A percentile compares a stretch with the other conserved stretches of the same genome.
These are phyloP conservation scores for Brassicogethes aeneus DNA, from an alignment of 2,888 invertebrate genomes.

Conservation along the genomic window DNA sequence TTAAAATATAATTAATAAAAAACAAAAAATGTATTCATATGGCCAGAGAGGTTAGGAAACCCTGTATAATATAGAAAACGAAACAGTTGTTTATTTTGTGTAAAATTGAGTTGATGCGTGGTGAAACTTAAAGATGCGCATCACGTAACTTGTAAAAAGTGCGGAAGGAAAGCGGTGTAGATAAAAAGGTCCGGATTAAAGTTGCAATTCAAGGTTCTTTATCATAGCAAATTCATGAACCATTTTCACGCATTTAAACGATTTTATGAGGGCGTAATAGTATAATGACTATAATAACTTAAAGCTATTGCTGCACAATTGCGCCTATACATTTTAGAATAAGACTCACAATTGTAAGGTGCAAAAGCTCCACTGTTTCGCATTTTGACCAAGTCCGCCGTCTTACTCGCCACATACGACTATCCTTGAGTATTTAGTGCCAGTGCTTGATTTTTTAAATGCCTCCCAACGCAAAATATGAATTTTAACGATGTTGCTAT, in stretches of 20 bases:
- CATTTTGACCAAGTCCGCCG: neutral
- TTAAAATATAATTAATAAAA: too few relatives aligned
- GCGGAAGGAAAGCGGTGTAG: conserved; percentile 20
- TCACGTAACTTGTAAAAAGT: conserved; percentile 1
- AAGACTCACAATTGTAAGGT: conserved; percentile 35
- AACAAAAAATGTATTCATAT: too few relatives aligned
- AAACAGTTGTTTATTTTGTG: too few relatives aligned
- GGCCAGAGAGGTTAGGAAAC: too few relatives aligned
- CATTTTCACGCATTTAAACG: conserved; percentile 40
- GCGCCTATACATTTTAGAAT: conserved; percentile 40
- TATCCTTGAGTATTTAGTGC: conserved; percentile 2
- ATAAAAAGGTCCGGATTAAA: conserved; percentile 20
- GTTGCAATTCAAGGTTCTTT: conserved; percentile 34
- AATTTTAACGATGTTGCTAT: conserved; percentile 27
- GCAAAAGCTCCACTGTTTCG: conserved; percentile 17
- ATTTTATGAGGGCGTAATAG: conserved; percentile 41
- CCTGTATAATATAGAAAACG: too few relatives aligned
- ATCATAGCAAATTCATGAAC: conserved; percentile 36
- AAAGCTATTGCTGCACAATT: conserved; percentile 40
- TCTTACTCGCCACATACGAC: conserved; percentile 1
- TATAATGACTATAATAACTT: conserved; percentile 42
- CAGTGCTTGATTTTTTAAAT: conserved; percentile 20
- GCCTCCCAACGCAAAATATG: conserved; percentile 30
- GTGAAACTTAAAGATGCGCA: neutral
- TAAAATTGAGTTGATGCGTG: too few relatives aligned